Percentiles rank a stretch among this genome's conserved stretches.
Evolutionary conservation across 1,140 invertebrate genomes (phyloP).

Genomic region (Episyrphus balteatus): DNA sequence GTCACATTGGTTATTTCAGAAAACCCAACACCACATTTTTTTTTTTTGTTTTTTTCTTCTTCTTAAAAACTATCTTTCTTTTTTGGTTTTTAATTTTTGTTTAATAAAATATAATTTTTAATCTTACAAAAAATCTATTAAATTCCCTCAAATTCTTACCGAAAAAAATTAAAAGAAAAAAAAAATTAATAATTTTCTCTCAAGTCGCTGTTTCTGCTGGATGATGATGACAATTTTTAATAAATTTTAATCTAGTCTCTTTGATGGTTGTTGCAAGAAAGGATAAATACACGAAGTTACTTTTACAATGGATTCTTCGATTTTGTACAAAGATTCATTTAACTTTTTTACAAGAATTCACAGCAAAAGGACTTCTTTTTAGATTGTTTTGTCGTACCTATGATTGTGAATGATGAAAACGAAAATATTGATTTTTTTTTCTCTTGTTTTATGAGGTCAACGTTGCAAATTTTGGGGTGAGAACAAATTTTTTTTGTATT

Average conservation of each 20-base stretch:
- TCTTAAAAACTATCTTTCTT: neutral
- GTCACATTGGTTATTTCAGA: constrained; percentile 34
- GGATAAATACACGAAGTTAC: constrained; percentile 5
- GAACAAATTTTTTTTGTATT: no score
- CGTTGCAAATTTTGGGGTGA: no score
- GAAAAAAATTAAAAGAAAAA: neutral
- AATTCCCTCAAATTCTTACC: constrained; percentile 1
- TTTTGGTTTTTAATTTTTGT: neutral
- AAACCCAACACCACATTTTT: constrained; percentile 9
- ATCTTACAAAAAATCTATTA: constrained; percentile 2
- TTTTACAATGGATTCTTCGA: constrained; percentile 11
- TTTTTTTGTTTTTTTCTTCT: neutral
- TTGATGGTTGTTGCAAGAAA: neutral
- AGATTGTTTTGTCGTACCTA: neutral
- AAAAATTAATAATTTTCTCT: neutral
- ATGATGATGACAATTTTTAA: neutral
- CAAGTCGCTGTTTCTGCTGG: neutral
- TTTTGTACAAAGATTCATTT: constrained; percentile 5
- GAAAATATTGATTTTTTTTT: no score
- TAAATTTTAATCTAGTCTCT: neutral
- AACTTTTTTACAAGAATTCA: constrained; percentile 8
- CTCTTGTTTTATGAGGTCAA: no score
- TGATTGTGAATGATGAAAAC: no score
- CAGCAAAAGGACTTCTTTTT: constrained; percentile 9
- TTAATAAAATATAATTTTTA: neutral